phyloP scores from a whole-genome alignment of 2,113 vertebrate genomes.

The Edolisoma coerulescens region DNA sequence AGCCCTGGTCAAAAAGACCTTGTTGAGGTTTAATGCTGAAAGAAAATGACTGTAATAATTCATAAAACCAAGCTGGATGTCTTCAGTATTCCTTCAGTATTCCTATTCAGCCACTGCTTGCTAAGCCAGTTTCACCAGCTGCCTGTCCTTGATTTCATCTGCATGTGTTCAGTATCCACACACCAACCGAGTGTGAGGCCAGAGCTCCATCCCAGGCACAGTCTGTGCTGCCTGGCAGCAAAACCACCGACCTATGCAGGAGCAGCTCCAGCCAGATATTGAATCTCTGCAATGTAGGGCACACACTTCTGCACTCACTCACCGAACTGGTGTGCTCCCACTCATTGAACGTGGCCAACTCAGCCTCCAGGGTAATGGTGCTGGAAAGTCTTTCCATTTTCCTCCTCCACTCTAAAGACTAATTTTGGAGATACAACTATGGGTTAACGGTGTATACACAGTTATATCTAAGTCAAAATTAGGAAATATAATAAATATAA shows the following conservation, averaged over 20 bases:
- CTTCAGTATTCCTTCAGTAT: neutral
- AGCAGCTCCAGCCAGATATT: neutral
- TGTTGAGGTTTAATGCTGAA: neutral
- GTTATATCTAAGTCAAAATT: neutral
- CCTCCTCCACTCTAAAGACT: neutral
- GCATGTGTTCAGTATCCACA: neutral
- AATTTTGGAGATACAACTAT: neutral
- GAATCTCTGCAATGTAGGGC: neutral
- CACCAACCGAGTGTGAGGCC: accelerated
- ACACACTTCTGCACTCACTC: neutral
- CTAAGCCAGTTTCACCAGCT: neutral
- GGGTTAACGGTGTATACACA: neutral
- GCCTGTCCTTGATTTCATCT: neutral
- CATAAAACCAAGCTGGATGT: neutral
- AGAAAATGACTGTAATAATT: neutral
- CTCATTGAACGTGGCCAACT: accelerated
- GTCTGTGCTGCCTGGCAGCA: neutral
- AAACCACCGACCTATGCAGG: neutral
- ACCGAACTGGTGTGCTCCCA: neutral
- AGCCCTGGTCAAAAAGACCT: neutral
- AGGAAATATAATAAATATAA: neutral
- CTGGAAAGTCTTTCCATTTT: neutral
- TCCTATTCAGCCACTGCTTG: neutral
- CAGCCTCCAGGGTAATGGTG: neutral
- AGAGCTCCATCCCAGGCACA: neutral